phyloP scores from a whole-genome alignment of 2,113 vertebrate genomes.

The Lepidothrix coronata region DNA sequence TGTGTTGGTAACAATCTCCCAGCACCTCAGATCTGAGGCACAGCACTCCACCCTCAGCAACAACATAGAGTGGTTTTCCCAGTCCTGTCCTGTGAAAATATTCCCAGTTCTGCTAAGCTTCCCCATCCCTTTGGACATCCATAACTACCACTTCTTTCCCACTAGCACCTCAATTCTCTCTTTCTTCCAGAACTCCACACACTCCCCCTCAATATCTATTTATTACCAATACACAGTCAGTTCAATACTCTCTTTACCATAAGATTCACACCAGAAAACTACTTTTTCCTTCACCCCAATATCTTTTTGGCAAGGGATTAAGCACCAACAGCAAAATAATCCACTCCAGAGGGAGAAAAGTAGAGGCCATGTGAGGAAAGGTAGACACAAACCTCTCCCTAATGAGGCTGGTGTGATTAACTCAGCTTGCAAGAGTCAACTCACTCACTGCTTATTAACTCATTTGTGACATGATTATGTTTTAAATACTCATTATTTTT shows the following conservation, averaged over 20 bases:
- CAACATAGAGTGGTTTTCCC: not conserved
- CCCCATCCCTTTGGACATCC: not conserved
- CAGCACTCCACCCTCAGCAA: not conserved
- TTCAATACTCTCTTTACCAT: not conserved
- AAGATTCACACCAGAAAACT: not conserved
- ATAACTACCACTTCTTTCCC: not conserved
- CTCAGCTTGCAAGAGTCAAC: not conserved
- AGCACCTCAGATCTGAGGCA: not conserved
- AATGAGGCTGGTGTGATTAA: conserved; percentile 33
- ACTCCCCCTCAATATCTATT: not conserved
- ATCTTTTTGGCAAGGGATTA: not conserved
- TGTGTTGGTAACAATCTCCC: not conserved
- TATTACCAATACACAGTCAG: not conserved
- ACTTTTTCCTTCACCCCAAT: not conserved
- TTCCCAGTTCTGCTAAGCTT: not conserved
- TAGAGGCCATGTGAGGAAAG: not conserved
- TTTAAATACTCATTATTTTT: conserved; percentile 46
- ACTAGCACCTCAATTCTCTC: not conserved
- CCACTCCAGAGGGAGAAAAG: not conserved
- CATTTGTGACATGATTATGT: conserved; percentile 17
- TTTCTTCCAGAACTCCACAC: not conserved
- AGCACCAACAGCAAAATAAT: not conserved
- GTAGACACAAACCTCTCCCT: not conserved
- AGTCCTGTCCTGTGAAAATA: not conserved
- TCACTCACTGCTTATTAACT: conserved; percentile 19